phyloP scores from a whole-genome alignment of 2,888 invertebrate species.

The Micoletzkya japonica region DNA sequence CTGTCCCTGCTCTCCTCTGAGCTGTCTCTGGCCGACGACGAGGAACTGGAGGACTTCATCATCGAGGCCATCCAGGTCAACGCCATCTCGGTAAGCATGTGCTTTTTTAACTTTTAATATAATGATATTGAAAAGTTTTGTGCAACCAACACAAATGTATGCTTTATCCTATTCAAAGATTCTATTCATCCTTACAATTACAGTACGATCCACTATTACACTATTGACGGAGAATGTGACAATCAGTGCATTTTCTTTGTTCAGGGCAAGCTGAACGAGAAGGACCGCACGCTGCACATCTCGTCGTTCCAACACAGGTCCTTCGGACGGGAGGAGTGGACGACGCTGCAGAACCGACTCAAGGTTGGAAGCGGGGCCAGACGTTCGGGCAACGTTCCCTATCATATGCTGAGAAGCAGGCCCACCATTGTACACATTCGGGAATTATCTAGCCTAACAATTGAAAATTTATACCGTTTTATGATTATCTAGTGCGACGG shows the following conservation, averaged over 20 bases:
- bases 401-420: neutral
- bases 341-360: conserved; percentile 22
- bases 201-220: no score
- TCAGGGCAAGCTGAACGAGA: conserved; percentile 62
- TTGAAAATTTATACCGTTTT: neutral
- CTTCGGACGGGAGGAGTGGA: conserved; percentile 58
- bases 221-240: neutral
- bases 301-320: conserved; percentile 53
- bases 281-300: conserved; percentile 47
- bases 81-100: conserved; percentile 52
- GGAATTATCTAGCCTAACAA: neutral
- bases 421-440: neutral
- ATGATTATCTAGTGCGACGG: neutral
- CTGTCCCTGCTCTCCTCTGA: conserved; percentile 86
- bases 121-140: neutral
- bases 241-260: conserved; percentile 28
- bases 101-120: neutral
- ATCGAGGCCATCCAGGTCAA: conserved; percentile 76
- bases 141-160: neutral
- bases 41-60: conserved; percentile 91
- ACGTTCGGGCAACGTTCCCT: neutral
- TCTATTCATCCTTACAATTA: neutral
- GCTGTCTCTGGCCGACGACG: conserved; percentile 77
- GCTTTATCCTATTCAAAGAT: neutral
- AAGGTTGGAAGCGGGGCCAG: neutral